Percentiles rank a stretch among this genome's conserved stretches.
phyloP scores from a whole-genome alignment of 2,113 vertebrate genomes.

The Collichthys lucidus region DNA sequence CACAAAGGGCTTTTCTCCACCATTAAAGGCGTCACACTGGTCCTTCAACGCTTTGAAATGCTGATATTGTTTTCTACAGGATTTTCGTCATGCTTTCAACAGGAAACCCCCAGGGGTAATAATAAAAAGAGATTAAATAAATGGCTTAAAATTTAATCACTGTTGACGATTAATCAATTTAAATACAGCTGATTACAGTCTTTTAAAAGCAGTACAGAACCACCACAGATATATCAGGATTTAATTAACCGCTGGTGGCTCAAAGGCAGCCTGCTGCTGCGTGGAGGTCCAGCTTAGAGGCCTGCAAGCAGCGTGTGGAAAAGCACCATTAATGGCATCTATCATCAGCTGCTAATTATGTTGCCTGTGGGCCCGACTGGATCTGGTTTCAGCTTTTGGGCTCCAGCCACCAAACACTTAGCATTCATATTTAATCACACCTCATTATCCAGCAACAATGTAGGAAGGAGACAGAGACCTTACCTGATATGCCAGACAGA shows the following conservation, averaged over 20 bases:
- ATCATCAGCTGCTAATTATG: conserved; percentile 87
- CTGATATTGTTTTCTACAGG: conserved; percentile 73
- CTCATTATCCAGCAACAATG: conserved; percentile 85
- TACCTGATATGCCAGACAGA: conserved; percentile 79
- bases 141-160: conserved; percentile 67
- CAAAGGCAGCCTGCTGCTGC: conserved; percentile 58
- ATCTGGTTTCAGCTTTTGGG: conserved; percentile 83
- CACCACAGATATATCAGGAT: conserved; percentile 42
- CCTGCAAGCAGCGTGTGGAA: conserved; percentile 53
- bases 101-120: conserved; percentile 61
- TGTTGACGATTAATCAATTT: conserved; percentile 59
- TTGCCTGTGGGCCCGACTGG: conserved; percentile 72
- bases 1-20: conserved; percentile 75
- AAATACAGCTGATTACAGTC: conserved; percentile 59
- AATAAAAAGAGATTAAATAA: conserved; percentile 68
- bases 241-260: conserved; percentile 77
- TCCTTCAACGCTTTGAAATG: conserved; percentile 76
- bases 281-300: conserved; percentile 66
- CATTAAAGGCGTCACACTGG: conserved; percentile 74
- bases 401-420: conserved; percentile 86
- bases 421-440: conserved; percentile 87
- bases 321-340: conserved; percentile 79
- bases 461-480: conserved; percentile 80
- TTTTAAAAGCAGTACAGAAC: conserved; percentile 17
- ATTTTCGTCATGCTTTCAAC: conserved; percentile 75